phyloP scores from a whole-genome alignment of 2,888 invertebrate species.

The Xiphydria camelus region DNA sequence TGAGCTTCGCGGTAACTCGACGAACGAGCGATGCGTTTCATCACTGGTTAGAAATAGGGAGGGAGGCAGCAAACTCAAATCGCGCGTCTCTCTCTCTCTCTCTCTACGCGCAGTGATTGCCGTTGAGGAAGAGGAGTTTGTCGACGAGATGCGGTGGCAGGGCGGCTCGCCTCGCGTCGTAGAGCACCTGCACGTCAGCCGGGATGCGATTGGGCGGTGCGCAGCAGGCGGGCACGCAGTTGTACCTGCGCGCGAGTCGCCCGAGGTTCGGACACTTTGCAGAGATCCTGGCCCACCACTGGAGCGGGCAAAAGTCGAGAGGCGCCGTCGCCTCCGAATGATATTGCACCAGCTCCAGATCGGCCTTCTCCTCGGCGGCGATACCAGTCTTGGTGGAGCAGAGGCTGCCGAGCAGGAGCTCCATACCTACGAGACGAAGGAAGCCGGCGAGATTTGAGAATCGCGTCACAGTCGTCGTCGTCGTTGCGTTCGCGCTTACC shows the following conservation, averaged over 20 bases:
- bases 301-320: constrained; percentile 58
- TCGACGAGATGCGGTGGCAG: constrained; percentile 55
- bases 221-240: constrained; percentile 58
- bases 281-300: constrained; percentile 57
- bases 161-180: constrained; percentile 51
- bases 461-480: background rate
- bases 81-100: too few relatives aligned
- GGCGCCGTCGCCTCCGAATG: constrained; percentile 57
- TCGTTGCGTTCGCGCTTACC: constrained; percentile 34
- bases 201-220: constrained; percentile 55
- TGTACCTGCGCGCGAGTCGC: constrained; percentile 54
- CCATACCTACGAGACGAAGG: constrained; percentile 51
- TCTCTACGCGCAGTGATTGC: constrained; percentile 46
- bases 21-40: too few relatives aligned
- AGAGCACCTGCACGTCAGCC: constrained; percentile 50
- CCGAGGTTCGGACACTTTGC: constrained; percentile 57
- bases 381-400: constrained; percentile 49
- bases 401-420: constrained; percentile 54
- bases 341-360: constrained; percentile 58
- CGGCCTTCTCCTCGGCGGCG: constrained; percentile 56
- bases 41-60: too few relatives aligned
- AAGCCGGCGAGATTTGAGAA: background rate
- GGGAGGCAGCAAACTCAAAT: too few relatives aligned
- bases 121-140: constrained; percentile 54
- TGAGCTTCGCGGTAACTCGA: too few relatives aligned